Conservation (phyloP, 1,140 invertebrate species). For the Helicorthomorpha holstii region DNA sequence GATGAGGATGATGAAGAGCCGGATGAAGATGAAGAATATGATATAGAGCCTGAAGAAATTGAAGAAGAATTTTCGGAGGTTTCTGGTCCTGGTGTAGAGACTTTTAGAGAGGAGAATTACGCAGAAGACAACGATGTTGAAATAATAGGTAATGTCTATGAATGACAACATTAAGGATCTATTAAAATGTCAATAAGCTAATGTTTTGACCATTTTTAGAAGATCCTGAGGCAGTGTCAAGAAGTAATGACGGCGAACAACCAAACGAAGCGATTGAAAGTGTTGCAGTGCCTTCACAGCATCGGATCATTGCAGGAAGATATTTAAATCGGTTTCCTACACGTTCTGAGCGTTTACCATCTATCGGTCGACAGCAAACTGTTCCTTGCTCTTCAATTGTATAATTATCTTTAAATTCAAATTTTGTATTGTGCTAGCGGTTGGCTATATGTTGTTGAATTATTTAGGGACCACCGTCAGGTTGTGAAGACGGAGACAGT, state of each 20-base stretch:
- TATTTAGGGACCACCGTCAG: slow-evolving; percentile 17
- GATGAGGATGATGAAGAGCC: slow-evolving; percentile 12
- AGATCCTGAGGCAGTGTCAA: no score
- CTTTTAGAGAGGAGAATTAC: slow-evolving; percentile 13
- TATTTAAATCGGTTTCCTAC: slow-evolving; percentile 12
- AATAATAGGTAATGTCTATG: background rate
- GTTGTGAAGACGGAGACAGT: slow-evolving; percentile 54
- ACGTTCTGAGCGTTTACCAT: slow-evolving; percentile 19
- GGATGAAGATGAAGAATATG: slow-evolving; percentile 9
- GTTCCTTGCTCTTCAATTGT: background rate
- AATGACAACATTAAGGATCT: no score
- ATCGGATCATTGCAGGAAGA: no score
- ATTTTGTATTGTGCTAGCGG: background rate
- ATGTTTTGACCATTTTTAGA: no score
- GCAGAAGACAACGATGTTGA: slow-evolving; percentile 17
- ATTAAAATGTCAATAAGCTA: no score
- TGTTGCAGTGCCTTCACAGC: no score
- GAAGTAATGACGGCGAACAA: no score
- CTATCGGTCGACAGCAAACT: slow-evolving; percentile 12
- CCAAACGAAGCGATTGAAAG: no score
- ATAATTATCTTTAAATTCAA: background rate
- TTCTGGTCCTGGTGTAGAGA: background rate
- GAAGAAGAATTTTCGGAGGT: slow-evolving; percentile 11
- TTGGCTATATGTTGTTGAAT: background rate
- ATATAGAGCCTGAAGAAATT: background rate